Percentiles rank a stretch among this genome's conserved stretches.
phyloP scores from a whole-genome alignment of 2,797 vertebrate genomes.

The Protosalanx chinensis region DNA sequence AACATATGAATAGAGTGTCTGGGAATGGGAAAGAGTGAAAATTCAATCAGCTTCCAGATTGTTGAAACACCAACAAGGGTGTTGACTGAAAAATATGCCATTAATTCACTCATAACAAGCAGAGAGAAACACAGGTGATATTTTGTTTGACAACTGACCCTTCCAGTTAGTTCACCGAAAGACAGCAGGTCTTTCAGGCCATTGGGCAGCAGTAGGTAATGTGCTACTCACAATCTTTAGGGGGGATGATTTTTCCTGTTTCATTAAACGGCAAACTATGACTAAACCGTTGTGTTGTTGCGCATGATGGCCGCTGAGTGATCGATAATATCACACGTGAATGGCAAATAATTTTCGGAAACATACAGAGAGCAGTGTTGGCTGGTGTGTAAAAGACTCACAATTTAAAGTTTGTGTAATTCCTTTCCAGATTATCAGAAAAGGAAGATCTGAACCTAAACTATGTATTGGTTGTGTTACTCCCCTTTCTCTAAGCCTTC shows the following conservation, averaged over 20 bases:
- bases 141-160: not conserved
- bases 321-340: not conserved
- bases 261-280: not conserved
- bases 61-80: conserved; percentile 22
- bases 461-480: conserved; percentile 27
- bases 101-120: not conserved
- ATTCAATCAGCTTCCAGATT: conserved; percentile 21
- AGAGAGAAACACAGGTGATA: not conserved
- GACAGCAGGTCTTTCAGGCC: not conserved
- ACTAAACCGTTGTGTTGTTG: not conserved
- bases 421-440: not conserved
- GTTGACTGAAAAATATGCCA: conserved; percentile 8
- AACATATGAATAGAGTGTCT: not conserved
- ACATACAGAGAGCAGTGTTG: not conserved
- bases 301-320: no score
- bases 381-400: not conserved
- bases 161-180: not conserved
- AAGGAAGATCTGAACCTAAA: conserved; percentile 12
- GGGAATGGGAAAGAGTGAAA: not conserved
- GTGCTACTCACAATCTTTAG: not conserved
- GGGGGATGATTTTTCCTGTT: not conserved
- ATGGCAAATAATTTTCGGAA: not conserved
- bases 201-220: not conserved
- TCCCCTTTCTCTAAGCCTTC: conserved; percentile 29
- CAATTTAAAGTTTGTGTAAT: not conserved